Evolutionary conservation across 2,797 vertebrate genomes (phyloP).

Genomic region (Neosalanx taihuensis): DNA sequence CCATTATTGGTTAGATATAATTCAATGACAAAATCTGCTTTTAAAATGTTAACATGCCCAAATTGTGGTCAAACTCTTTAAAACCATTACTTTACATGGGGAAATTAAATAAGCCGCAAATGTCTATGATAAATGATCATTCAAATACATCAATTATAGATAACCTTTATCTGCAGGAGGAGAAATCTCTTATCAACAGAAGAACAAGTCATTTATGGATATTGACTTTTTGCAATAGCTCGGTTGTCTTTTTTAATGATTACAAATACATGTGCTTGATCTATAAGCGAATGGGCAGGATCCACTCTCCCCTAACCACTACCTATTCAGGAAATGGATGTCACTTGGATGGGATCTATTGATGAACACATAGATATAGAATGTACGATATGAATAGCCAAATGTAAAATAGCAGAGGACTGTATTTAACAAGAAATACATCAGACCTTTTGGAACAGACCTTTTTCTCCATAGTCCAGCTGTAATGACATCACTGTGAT

Average conservation of each 20-base stretch:
- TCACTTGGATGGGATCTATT: background rate
- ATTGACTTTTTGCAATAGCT: slow-evolving; percentile 17
- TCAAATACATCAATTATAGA: slow-evolving; percentile 26
- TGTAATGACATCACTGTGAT: background rate
- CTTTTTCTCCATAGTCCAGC: background rate
- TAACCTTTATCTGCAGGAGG: slow-evolving; percentile 15
- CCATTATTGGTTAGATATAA: slow-evolving; percentile 14
- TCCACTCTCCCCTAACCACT: background rate
- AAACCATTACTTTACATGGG: background rate
- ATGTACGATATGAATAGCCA: background rate
- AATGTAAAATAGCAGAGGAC: background rate
- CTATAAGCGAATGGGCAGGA: background rate
- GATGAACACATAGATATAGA: background rate
- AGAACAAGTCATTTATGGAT: background rate
- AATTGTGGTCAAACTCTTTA: background rate
- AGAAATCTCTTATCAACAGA: slow-evolving; percentile 10
- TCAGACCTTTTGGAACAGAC: background rate
- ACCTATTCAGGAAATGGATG: background rate
- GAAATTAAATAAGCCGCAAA: background rate
- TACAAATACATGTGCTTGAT: background rate
- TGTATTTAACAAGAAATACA: background rate
- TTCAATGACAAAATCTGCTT: background rate
- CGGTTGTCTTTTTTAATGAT: background rate
- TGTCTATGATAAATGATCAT: slow-evolving; percentile 4
- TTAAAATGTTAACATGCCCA: slow-evolving; percentile 39